phyloP scores from a whole-genome alignment of 1,140 invertebrate genomes.

The Sitobion miscanthi region DNA sequence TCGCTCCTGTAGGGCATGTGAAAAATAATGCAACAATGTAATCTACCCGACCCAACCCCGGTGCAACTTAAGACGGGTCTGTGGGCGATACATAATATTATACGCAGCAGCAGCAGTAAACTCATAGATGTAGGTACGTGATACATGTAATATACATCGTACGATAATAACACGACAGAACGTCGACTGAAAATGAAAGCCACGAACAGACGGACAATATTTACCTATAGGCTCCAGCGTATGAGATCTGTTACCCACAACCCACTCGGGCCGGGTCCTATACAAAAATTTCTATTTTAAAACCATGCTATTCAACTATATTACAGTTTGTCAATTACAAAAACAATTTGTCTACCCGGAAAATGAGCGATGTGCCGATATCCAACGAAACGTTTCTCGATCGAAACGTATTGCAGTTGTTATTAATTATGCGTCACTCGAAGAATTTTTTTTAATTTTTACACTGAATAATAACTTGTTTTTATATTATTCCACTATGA shows the following conservation, averaged over 20 bases:
- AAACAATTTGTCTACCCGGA: not conserved
- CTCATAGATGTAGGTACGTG: not conserved
- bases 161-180: not conserved
- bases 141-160: not conserved
- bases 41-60: not conserved
- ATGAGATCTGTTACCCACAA: not conserved
- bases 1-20: not conserved
- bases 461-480: not conserved
- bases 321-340: not conserved
- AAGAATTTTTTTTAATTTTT: not conserved
- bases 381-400: not conserved
- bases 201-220: not conserved
- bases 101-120: not conserved
- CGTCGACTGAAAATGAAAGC: not conserved
- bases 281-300: not conserved
- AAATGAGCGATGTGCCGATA: not conserved
- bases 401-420: not conserved
- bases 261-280: too few relatives aligned
- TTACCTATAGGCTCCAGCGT: not conserved
- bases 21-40: not conserved
- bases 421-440: not conserved
- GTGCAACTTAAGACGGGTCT: not conserved
- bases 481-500: not conserved
- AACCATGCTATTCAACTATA: not conserved
- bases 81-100: not conserved